Conservation (phyloP, 2,888 invertebrate genomes). For the Deroplatys truncata region DNA sequence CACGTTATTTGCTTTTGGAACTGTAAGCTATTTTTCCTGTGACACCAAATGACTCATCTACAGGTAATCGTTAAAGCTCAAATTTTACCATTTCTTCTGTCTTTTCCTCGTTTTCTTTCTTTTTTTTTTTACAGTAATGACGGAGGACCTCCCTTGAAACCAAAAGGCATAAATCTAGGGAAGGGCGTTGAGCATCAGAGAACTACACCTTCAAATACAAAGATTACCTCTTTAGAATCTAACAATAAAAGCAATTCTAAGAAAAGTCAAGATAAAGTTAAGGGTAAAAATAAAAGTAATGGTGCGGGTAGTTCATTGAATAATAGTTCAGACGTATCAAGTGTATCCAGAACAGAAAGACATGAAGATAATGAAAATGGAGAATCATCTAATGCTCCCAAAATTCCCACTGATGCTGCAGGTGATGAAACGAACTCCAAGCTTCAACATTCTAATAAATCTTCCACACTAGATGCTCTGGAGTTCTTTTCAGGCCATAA, state of each 20-base stretch:
- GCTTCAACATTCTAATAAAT: too few relatives aligned
- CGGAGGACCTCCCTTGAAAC: too few relatives aligned
- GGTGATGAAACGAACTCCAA: neutral
- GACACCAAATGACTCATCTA: too few relatives aligned
- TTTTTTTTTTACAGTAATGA: too few relatives aligned
- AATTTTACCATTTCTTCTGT: too few relatives aligned
- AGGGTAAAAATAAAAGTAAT: neutral
- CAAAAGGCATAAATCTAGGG: too few relatives aligned
- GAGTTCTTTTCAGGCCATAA: neutral
- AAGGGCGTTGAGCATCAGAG: neutral
- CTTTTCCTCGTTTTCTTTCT: too few relatives aligned
- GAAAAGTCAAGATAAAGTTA: neutral
- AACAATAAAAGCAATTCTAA: neutral
- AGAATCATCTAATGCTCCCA: neutral
- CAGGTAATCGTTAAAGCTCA: too few relatives aligned
- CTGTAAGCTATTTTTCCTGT: too few relatives aligned
- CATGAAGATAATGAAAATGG: neutral
- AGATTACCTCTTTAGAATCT: neutral
- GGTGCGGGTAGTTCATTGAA: neutral
- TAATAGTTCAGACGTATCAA: neutral
- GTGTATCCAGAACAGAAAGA: neutral
- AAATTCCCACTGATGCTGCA: neutral
- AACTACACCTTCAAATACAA: neutral
- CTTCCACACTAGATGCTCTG: too few relatives aligned
- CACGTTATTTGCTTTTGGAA: too few relatives aligned